Conservation (phyloP, 2,888 invertebrate species). For the Dorcus hopei region DNA sequence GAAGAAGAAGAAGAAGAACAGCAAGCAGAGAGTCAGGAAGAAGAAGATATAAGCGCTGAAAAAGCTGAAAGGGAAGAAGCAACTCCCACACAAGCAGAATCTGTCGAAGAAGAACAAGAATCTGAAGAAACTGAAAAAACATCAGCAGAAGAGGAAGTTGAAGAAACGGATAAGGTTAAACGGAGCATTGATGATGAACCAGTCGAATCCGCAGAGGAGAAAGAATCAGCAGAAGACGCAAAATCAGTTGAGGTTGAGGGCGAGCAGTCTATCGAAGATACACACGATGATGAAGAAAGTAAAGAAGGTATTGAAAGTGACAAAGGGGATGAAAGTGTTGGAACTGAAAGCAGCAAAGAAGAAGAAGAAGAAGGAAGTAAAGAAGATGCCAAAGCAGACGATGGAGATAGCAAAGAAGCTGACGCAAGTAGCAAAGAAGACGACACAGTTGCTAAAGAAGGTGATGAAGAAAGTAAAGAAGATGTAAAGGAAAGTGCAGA, state of each 20-base stretch:
- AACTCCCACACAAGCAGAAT: constrained; percentile 16
- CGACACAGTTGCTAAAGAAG: constrained; percentile 11
- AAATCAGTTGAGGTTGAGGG: constrained; percentile 22
- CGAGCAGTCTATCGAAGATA: constrained; percentile 17
- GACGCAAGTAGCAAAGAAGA: constrained; percentile 28
- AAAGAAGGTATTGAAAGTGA: constrained; percentile 23
- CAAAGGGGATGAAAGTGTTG: constrained; percentile 18
- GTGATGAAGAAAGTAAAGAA: constrained; percentile 12
- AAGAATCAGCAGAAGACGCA: constrained; percentile 12
- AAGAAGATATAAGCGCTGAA: constrained; percentile 15
- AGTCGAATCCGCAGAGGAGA: constrained; percentile 8
- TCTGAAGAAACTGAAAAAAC: constrained; percentile 1
- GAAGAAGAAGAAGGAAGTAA: constrained; percentile 21
- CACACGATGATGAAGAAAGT: constrained; percentile 22
- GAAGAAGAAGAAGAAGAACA: constrained; percentile 21
- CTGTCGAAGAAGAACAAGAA: not conserved
- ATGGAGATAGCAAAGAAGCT: constrained; percentile 16
- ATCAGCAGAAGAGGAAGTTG: constrained; percentile 2
- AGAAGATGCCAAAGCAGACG: constrained; percentile 43
- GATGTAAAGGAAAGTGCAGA: constrained; percentile 11
- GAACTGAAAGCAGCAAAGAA: not conserved
- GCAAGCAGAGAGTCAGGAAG: constrained; percentile 20
- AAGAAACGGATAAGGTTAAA: constrained; percentile 21
- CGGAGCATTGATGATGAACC: constrained; percentile 6
- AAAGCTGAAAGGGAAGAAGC: constrained; percentile 20